These are phyloP conservation scores for Yponomeuta sedellus DNA, from an alignment of 2,888 invertebrate genomes.

Conservation along the genomic window DNA sequence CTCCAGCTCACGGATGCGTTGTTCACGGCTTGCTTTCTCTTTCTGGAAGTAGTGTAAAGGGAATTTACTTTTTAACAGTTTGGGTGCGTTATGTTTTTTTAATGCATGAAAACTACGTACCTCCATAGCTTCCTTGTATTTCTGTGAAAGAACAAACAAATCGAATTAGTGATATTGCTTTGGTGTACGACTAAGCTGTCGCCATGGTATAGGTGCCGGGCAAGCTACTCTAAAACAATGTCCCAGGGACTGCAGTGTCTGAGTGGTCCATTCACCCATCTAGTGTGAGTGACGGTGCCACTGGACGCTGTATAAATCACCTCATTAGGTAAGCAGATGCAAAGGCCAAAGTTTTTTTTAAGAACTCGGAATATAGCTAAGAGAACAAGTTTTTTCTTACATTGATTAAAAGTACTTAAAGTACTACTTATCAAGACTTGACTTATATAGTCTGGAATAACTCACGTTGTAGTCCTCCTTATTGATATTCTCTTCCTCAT, in stretches of 20 bases:
- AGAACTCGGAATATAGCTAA: too few relatives aligned
- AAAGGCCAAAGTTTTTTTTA: too few relatives aligned
- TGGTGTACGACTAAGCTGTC: not conserved
- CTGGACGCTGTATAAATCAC: too few relatives aligned
- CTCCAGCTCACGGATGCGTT: slow-evolving; percentile 68
- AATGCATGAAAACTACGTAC: slow-evolving; percentile 35
- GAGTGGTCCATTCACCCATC: too few relatives aligned
- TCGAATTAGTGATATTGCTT: slow-evolving; percentile 4
- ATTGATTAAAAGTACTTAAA: too few relatives aligned
- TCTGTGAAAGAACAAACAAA: slow-evolving; percentile 47
- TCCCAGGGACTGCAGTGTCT: too few relatives aligned
- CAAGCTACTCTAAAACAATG: too few relatives aligned
- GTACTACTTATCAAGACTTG: too few relatives aligned
- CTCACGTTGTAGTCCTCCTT: slow-evolving; percentile 92
- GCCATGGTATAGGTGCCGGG: too few relatives aligned
- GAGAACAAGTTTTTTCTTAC: too few relatives aligned
- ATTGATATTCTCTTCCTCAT: slow-evolving; percentile 93
- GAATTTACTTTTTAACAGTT: not conserved
- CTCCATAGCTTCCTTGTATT: slow-evolving; percentile 70
- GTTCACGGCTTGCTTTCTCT: slow-evolving; percentile 63
- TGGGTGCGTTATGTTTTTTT: not conserved
- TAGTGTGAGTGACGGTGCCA: too few relatives aligned
- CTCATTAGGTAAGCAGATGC: too few relatives aligned
- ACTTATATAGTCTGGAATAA: slow-evolving; percentile 16
- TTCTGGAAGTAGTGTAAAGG: slow-evolving; percentile 30